Conservation (phyloP, 2,113 vertebrate species). For the Erinaceus europaeus region DNA sequence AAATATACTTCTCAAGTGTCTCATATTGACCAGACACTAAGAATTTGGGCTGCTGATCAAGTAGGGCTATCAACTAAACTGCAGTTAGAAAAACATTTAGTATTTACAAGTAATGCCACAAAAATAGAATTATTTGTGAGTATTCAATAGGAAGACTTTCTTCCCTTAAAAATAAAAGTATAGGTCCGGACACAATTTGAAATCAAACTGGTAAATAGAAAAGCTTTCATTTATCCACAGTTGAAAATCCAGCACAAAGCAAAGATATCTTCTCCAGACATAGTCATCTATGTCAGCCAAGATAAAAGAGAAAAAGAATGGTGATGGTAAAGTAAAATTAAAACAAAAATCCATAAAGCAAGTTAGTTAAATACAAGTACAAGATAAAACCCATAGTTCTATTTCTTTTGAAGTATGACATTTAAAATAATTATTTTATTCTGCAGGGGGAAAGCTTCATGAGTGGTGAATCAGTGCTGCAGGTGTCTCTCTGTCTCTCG, state of each 20-base stretch:
- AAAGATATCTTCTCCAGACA: neutral
- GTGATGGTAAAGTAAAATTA: neutral
- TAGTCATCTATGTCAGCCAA: neutral
- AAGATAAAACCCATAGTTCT: neutral
- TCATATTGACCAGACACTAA: neutral
- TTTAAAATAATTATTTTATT: constrained; percentile 8
- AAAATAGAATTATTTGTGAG: neutral
- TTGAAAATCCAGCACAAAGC: constrained; percentile 2
- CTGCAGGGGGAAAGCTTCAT: too few relatives aligned
- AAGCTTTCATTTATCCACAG: neutral
- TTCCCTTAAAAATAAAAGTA: neutral
- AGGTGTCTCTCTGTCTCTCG: too few relatives aligned
- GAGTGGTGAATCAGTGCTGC: too few relatives aligned
- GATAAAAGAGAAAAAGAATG: neutral
- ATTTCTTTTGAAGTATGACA: neutral
- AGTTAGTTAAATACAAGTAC: neutral
- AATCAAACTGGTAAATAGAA: constrained; percentile 5
- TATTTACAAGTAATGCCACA: neutral
- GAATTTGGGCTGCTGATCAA: neutral
- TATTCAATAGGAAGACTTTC: neutral
- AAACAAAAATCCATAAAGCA: neutral
- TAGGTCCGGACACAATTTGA: neutral
- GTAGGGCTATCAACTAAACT: neutral
- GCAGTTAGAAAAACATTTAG: neutral
- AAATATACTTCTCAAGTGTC: neutral